Base-by-base conservation (phyloP, 2,888 invertebrate genomes). In the Orthosia gracilis region DNA sequence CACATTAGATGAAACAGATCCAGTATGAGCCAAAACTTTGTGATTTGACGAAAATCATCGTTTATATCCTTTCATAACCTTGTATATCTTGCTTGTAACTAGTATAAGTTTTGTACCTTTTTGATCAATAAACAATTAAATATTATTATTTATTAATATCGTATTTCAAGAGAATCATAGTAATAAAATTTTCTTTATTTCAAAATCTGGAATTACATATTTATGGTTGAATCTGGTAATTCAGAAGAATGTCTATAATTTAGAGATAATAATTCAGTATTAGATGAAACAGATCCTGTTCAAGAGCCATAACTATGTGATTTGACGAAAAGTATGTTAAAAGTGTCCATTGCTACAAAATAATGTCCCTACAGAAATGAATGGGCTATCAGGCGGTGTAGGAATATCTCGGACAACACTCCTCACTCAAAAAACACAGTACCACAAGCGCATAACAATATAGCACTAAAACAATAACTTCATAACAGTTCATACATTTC, bases 401-500 rank as follows among this genome's bases (percentile, higher is more conserved):
- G 49, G 12, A 78, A 52, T 15, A 63, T 11, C 3, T 40, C 21
- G 3, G 15, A 13, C 15, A 21, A 9, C 15, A 23, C 17, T 49
- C 50, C 45, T 58, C 50, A 67, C n/a, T 57, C 18, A 54, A 52
- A 4, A 52, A 15, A 31, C 26, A 15, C 45, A 55, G 31, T 12
- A 50, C n/a, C 18, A 50, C 26, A 74, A 66, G 52, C 26, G 64
- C 57, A 73, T 58, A 78, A 80, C 63, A 73, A 78, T 74, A 72
- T 75, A 69, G 76, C 69, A 81, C 67, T 79, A 69, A 84, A 84
- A 86, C 79, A 86, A 86, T 86, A 85, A 85, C 80, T 72, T 83
- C 72, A 83, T 84, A 84, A 84, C 82, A 79, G 78, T 86, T 70
- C 82, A 84, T 80, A 82, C 76, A 76, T 87, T 89, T 89, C 88